These are phyloP conservation scores for Girardinus metallicus DNA, from an alignment of 2,797 vertebrate species.

Conservation along the genomic window DNA sequence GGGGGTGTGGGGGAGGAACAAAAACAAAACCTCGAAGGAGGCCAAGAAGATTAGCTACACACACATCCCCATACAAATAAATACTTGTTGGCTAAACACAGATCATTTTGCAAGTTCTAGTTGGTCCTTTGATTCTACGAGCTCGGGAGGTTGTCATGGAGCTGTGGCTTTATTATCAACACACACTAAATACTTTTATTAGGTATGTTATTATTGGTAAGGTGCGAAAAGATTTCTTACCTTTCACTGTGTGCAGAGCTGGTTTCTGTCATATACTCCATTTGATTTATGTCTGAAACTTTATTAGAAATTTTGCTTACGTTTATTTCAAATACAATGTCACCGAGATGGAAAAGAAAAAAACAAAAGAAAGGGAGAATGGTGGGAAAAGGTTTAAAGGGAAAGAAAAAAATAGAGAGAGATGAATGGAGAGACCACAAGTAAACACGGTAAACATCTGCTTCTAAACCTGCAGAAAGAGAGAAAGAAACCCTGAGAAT, in stretches of 20 bases:
- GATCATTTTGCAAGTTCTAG: not conserved
- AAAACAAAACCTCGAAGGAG: constrained; percentile 4
- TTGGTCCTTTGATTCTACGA: not conserved
- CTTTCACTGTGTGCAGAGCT: not conserved
- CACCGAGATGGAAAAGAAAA: not conserved
- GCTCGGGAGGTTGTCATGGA: not conserved
- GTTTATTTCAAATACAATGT: not conserved
- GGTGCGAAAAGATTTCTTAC: not conserved
- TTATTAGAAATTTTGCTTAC: not conserved
- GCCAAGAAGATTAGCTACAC: constrained; percentile 1
- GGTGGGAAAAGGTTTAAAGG: not conserved
- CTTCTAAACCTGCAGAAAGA: too few relatives aligned
- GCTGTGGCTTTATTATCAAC: not conserved
- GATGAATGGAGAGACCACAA: too few relatives aligned
- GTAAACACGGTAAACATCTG: too few relatives aligned
- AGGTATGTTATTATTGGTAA: not conserved
- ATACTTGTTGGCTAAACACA: not conserved
- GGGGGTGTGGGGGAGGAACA: not conserved
- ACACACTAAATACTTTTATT: not conserved
- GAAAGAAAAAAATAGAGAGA: not conserved
- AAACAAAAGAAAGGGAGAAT: not conserved
- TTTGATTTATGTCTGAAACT: not conserved
- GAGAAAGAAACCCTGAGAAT: not conserved
- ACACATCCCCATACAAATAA: not conserved
- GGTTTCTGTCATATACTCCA: not conserved